Percentiles rank a stretch among this genome's conserved stretches.
Evolutionary conservation across 53 echinoderm and acorn worm species (phyloP).

Genomic region (Astropecten irregularis): DNA sequence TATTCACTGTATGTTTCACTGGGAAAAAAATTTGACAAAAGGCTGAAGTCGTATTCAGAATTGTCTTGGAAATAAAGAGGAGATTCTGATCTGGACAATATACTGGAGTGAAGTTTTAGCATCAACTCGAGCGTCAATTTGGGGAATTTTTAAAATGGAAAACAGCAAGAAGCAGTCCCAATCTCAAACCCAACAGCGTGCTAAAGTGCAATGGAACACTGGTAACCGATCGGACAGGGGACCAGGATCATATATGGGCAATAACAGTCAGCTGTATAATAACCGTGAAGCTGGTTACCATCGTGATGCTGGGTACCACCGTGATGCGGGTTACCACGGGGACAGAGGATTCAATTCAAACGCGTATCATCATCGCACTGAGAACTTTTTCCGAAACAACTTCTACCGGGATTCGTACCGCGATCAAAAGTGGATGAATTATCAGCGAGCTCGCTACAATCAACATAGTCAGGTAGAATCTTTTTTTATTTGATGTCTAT

Average conservation of each 20-base stretch:
- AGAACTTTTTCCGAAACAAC: conserved; percentile 26
- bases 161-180: conserved; percentile 11
- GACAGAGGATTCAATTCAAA: background rate
- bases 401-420: conserved; percentile 31
- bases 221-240: conserved; percentile 50
- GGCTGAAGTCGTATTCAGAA: no score
- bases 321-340: background rate
- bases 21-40: no score
- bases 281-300: background rate
- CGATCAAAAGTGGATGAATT: conserved; percentile 7
- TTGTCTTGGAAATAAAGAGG: no score
- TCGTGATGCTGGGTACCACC: background rate
- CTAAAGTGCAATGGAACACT: background rate
- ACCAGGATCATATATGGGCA: background rate
- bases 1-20: no score
- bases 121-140: background rate
- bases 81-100: no score
- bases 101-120: no score
- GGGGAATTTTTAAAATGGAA: conserved; percentile 8
- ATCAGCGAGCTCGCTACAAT: background rate
- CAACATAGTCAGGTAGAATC: conserved; percentile 27
- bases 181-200: background rate
- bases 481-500: background rate
- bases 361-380: background rate
- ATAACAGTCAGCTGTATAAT: background rate